Evolutionary conservation across 2,113 vertebrate species (phyloP), one percentile per base, ranked within the genome.

Genomic region (Prietella phreatophila): DNA sequence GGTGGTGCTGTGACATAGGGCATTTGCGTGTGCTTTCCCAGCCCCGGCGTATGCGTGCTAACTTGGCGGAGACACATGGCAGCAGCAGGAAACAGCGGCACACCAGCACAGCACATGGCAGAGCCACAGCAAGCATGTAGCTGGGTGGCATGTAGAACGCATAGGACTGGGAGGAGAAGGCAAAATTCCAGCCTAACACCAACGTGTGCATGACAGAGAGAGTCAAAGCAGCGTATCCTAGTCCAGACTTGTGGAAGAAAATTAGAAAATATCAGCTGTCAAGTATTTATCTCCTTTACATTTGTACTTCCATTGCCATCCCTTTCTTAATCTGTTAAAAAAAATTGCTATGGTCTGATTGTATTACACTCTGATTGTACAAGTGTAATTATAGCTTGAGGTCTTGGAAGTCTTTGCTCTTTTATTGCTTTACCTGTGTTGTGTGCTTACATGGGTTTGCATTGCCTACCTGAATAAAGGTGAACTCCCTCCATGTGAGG

Each of bases 401-500:
- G 47, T 17, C 42, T 55, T 53, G 22, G 47, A 39, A 75, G 36
- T 75, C 2, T 36, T 47, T 76, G 10, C 1, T 79, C 27, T 79
- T n/a, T 55, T 5, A 17, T 58, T 36, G 19, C 6, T 60, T 14
- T 82, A 6, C n/a, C 8, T 33, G 6, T 36, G 11, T 7, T 33
- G 0, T 53, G 9, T 30, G 27, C 50, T 17, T 81, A 33, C 53
- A 76, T 58, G 56, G 56, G 5, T 27, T 39, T 82, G 27, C 55
- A 55, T 8, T 82, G 56, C 89, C 95, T 93, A 99, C 98, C 97
- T 99, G 98, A 86, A 99, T 82, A 83, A 98, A 99, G 93, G 92
- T 97, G 94, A 99, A 99, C 95, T 99, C 98, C 89, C 96, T 97
- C 98, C 98, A 99, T 95, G 96, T 99, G 92, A 99, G 94, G 4